Conservation (phyloP, 2,888 invertebrate genomes). For the Cephonodes hylas region DNA sequence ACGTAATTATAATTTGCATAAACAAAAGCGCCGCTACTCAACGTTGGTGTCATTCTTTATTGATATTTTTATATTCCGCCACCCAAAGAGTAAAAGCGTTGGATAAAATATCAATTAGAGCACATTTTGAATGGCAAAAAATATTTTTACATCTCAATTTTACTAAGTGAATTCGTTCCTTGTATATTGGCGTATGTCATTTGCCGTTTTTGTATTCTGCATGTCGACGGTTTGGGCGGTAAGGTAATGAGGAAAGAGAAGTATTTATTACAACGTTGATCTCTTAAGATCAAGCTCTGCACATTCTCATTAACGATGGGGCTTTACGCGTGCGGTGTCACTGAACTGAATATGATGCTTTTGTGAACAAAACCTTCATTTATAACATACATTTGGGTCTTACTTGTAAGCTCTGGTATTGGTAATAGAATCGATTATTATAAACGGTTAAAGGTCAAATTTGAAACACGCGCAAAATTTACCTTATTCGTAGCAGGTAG, state of each 20-base stretch:
- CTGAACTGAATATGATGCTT: constrained; percentile 16
- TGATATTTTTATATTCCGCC: constrained; percentile 66
- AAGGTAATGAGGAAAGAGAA: constrained; percentile 73
- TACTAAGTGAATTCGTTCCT: constrained; percentile 65
- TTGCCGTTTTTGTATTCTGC: constrained; percentile 67
- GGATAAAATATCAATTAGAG: constrained; percentile 79
- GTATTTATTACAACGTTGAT: constrained; percentile 63
- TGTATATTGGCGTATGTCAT: constrained; percentile 71
- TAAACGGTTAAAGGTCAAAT: too few species aligned
- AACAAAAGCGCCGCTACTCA: constrained; percentile 46
- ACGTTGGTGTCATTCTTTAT: constrained; percentile 64
- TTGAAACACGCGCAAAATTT: too few species aligned
- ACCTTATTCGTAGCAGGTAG: too few species aligned
- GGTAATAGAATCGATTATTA: too few species aligned
- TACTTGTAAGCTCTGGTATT: too few species aligned
- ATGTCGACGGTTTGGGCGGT: constrained; percentile 71
- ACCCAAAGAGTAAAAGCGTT: constrained; percentile 72
- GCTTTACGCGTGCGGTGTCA: constrained; percentile 18
- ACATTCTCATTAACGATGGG: constrained; percentile 19
- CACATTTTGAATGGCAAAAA: constrained; percentile 63
- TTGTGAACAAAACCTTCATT: too few species aligned
- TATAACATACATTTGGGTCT: too few species aligned
- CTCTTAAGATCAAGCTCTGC: constrained; percentile 42
- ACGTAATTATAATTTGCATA: constrained; percentile 46
- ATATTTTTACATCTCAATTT: constrained; percentile 76